A percentile compares a stretch with the other conserved stretches of the same genome.
Conservation (phyloP, 2,113 vertebrate species). For the Cryptotis parvus region DNA sequence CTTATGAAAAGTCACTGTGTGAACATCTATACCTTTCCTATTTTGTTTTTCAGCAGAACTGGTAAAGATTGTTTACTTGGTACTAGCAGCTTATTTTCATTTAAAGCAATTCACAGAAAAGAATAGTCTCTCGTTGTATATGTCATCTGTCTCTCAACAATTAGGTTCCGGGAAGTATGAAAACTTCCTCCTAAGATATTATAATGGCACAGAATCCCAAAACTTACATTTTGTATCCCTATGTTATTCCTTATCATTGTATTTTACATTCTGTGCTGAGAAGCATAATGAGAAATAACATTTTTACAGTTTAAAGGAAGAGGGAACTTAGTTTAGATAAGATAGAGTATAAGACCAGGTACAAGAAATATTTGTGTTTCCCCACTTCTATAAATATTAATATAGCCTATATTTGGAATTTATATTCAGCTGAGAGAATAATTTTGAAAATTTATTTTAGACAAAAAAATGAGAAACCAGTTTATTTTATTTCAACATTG, state of each 20-base stretch:
- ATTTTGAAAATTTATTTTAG: slow-evolving; percentile 87
- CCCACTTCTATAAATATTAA: not conserved
- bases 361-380: slow-evolving; percentile 9
- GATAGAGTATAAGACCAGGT: not conserved
- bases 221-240: not conserved
- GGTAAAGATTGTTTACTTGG: too few species aligned
- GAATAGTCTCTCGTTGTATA: too few species aligned
- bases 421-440: slow-evolving; percentile 46
- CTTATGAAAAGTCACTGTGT: too few species aligned
- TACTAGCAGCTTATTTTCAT: too few species aligned
- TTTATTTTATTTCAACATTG: slow-evolving; percentile 95
- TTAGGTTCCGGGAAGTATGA: too few species aligned
- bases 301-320: slow-evolving; percentile 54
- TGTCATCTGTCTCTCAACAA: too few species aligned
- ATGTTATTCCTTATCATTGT: slow-evolving; percentile 10
- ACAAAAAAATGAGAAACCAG: slow-evolving; percentile 92
- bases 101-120: too few species aligned
- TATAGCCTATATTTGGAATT: slow-evolving; percentile 26
- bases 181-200: not conserved
- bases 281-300: slow-evolving; percentile 4
- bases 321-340: not conserved
- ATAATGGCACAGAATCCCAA: not conserved
- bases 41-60: too few species aligned
- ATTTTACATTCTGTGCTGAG: too few species aligned
- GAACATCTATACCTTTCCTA: too few species aligned